These are phyloP conservation scores for Trichogramma evanescens DNA, from an alignment of 2,888 invertebrate genomes.

Conservation along the genomic window DNA sequence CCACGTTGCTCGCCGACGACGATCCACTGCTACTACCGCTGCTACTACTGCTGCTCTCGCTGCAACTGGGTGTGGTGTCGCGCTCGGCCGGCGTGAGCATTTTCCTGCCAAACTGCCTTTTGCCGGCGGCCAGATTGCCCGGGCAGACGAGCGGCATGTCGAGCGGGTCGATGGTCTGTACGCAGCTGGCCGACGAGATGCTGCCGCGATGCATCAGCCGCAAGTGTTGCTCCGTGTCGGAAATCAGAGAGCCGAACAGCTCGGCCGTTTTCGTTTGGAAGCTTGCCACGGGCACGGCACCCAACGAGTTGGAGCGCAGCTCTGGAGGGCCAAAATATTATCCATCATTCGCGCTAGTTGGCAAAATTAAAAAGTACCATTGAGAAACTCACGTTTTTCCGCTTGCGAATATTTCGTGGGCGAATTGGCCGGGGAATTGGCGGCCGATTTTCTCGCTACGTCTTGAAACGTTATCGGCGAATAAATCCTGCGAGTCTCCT, in stretches of 20 bases:
- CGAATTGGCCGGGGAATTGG: conserved; percentile 64
- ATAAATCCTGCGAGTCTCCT: conserved; percentile 63
- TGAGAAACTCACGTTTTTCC: conserved; percentile 33
- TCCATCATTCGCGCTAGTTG: background rate
- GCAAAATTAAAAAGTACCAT: conserved; percentile 6
- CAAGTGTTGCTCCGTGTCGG: conserved; percentile 54
- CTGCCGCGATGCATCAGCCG: conserved; percentile 51
- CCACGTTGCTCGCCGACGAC: background rate
- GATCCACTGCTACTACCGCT: background rate
- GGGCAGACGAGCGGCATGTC: too few species aligned
- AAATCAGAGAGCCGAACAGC: conserved; percentile 54
- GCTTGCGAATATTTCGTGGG: conserved; percentile 12
- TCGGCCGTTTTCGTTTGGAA: conserved; percentile 52
- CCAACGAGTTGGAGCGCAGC: conserved; percentile 65
- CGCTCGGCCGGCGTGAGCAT: background rate
- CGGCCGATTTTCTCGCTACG: conserved; percentile 70
- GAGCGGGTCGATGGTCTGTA: background rate
- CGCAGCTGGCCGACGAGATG: conserved; percentile 1
- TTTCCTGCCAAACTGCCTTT: background rate
- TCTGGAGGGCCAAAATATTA: conserved; percentile 44
- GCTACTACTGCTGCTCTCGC: background rate
- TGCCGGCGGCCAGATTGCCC: too few species aligned
- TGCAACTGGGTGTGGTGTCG: background rate
- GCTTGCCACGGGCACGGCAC: conserved; percentile 49
- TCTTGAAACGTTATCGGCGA: conserved; percentile 81